These are phyloP conservation scores for Molossus molossus DNA, from an alignment of 2,797 vertebrate species.

Conservation along the genomic window DNA sequence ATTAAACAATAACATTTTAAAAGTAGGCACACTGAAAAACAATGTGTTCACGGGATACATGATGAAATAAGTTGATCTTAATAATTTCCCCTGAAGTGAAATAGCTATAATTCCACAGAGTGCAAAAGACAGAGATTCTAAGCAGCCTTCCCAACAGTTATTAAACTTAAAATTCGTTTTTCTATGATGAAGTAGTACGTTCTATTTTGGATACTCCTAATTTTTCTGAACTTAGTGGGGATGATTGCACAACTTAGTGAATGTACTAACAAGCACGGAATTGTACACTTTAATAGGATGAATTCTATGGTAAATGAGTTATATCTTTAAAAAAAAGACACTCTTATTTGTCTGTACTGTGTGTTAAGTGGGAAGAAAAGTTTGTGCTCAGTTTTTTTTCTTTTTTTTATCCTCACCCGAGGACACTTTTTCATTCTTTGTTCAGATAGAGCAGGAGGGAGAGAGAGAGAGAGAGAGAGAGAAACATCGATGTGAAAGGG, in stretches of 20 bases:
- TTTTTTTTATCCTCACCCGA: too few relatives aligned
- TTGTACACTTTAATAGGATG: background rate
- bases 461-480: too few relatives aligned
- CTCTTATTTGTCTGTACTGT: background rate
- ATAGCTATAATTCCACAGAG: background rate
- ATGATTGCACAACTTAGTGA: background rate
- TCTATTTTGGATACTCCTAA: conserved; percentile 46
- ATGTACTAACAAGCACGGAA: conserved; percentile 25
- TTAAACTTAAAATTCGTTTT: conserved; percentile 55
- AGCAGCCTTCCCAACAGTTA: background rate
- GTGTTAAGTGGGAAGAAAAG: conserved; percentile 47
- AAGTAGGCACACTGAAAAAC: conserved; percentile 48
- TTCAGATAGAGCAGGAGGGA: too few relatives aligned
- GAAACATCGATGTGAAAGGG: too few relatives aligned
- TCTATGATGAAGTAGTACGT: background rate
- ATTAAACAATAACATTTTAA: conserved; percentile 58
- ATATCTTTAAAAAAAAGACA: conserved; percentile 47
- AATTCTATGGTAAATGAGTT: conserved; percentile 56
- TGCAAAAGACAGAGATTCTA: conserved; percentile 44
- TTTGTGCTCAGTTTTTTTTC: conserved; percentile 44
- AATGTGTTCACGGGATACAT: background rate
- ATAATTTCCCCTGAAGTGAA: background rate
- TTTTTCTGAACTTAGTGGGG: conserved; percentile 44
- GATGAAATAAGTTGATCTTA: conserved; percentile 59
- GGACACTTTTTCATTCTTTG: too few relatives aligned